These are phyloP conservation scores for Nebria salina DNA, from an alignment of 2,888 invertebrate genomes.

Conservation along the genomic window DNA sequence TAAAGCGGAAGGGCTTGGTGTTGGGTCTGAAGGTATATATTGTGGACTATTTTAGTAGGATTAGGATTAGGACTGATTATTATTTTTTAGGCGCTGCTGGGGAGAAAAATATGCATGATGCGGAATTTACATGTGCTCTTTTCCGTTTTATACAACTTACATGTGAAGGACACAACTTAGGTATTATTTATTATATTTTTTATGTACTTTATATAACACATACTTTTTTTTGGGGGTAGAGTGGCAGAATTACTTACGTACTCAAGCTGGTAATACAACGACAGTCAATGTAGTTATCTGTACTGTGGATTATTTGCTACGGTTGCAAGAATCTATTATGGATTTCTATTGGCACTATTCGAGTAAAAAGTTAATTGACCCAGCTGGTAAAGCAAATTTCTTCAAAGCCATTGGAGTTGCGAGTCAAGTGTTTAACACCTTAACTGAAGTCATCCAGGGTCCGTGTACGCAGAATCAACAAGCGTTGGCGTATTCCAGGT, in stretches of 20 bases:
- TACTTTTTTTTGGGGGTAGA: slow-evolving; percentile 67
- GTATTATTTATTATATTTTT: slow-evolving; percentile 63
- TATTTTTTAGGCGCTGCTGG: slow-evolving; percentile 79
- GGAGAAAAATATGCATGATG: slow-evolving; percentile 99
- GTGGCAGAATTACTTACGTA: slow-evolving; percentile 99
- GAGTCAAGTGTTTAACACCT: slow-evolving; percentile 97
- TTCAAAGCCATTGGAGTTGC: slow-evolving; percentile 99
- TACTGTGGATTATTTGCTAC: slow-evolving; percentile 96
- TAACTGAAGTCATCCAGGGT: slow-evolving; percentile 98
- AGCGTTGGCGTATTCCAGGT: slow-evolving; percentile 96
- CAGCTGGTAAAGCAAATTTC: slow-evolving; percentile 97
- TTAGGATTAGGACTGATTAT: not conserved
- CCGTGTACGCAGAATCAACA: slow-evolving; percentile 99
- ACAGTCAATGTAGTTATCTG: slow-evolving; percentile 99
- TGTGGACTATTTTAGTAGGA: not conserved
- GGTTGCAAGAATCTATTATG: slow-evolving; percentile 98
- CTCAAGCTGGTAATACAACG: slow-evolving; percentile 99
- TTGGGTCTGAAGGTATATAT: slow-evolving; percentile 76
- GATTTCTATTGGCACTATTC: slow-evolving; percentile 99
- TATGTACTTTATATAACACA: slow-evolving; percentile 29
- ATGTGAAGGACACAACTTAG: slow-evolving; percentile 99
- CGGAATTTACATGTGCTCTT: slow-evolving; percentile 97
- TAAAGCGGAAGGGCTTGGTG: slow-evolving; percentile 93
- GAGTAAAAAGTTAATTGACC: slow-evolving; percentile 96
- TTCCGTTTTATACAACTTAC: slow-evolving; percentile 99